These are phyloP conservation scores for Callipepla californica DNA, from an alignment of 2,113 vertebrate species.

Conservation along the genomic window DNA sequence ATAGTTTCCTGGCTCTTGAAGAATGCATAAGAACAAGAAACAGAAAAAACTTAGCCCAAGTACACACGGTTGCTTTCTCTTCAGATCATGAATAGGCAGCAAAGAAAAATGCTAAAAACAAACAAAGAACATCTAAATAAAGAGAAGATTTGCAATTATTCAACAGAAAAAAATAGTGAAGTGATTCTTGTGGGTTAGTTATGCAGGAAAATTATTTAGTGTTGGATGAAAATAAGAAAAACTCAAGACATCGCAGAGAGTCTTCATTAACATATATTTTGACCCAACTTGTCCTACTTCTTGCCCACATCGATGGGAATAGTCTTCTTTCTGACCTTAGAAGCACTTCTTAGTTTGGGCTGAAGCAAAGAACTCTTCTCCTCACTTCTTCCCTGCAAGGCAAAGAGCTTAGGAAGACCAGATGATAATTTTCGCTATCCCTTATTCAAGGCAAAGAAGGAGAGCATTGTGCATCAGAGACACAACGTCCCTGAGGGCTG, in stretches of 20 bases:
- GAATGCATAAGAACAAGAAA: neutral
- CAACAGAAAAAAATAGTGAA: neutral
- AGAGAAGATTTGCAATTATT: neutral
- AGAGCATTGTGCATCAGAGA: neutral
- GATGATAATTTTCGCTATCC: neutral
- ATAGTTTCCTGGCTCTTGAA: conserved; percentile 1
- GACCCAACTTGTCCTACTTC: neutral
- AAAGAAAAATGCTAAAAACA: neutral
- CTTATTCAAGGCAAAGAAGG: neutral
- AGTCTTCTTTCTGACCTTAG: neutral
- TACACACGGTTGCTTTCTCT: neutral
- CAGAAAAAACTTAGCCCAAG: neutral
- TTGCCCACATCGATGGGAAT: neutral
- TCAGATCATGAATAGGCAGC: neutral
- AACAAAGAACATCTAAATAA: neutral
- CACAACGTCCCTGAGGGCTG: rapidly evolving
- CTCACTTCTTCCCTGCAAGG: neutral
- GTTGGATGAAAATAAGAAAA: neutral
- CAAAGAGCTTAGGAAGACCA: neutral
- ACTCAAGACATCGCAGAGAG: neutral
- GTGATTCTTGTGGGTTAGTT: neutral
- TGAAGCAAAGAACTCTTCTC: neutral
- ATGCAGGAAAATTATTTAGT: neutral
- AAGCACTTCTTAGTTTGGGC: neutral
- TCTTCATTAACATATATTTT: neutral